A percentile compares a stretch with the other conserved stretches of the same genome.
Evolutionary conservation across 2,797 vertebrate genomes (phyloP).

Genomic region (Vireo griseus): DNA sequence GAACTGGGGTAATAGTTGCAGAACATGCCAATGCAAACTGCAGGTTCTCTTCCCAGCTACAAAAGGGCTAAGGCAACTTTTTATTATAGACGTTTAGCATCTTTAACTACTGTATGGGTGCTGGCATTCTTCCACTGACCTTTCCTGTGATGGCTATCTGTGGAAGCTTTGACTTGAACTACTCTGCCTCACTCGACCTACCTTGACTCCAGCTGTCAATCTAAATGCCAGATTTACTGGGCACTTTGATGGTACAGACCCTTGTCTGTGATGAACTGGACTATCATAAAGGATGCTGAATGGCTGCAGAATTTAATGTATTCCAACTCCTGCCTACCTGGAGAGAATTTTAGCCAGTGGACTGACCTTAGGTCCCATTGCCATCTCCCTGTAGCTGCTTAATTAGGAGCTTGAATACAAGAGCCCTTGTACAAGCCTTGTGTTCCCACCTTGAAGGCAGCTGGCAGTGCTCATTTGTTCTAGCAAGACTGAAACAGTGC

Average conservation of each 20-base stretch:
- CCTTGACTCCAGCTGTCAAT: background rate
- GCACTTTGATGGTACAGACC: background rate
- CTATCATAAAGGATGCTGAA: background rate
- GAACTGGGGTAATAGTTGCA: background rate
- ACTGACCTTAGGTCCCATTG: background rate
- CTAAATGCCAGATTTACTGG: background rate
- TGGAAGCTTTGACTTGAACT: background rate
- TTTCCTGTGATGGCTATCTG: background rate
- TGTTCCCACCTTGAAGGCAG: rapidly evolving
- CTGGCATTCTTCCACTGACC: background rate
- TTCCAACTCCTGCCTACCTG: background rate
- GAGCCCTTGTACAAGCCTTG: rapidly evolving
- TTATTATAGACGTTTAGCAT: background rate
- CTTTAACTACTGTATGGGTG: background rate
- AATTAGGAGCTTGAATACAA: background rate
- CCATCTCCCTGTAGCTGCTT: background rate
- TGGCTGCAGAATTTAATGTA: background rate
- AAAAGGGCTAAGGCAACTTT: background rate
- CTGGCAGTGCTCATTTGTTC: background rate
- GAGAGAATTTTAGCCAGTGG: background rate
- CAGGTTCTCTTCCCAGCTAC: background rate
- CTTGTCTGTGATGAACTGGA: background rate
- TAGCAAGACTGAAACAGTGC: background rate
- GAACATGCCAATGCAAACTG: background rate
- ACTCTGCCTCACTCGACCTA: background rate